Base-by-base conservation (phyloP, 2,797 vertebrate species). In the Selene dorsalis region DNA sequence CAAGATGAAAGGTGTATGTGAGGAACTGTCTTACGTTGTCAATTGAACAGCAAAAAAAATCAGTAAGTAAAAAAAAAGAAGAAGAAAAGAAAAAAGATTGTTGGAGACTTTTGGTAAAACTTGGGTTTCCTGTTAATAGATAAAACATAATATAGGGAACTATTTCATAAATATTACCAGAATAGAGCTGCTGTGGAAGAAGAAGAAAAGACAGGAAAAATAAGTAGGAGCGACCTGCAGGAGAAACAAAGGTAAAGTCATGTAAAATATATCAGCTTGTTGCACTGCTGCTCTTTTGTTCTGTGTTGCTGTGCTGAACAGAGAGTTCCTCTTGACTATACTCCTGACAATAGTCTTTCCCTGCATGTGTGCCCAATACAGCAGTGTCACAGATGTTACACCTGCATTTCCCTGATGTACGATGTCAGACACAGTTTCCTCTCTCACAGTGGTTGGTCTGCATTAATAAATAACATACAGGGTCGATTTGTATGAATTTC, bases 341-440 rank as follows among this genome's bases (percentile, higher is more conserved):
- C 55, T 30, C 16, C 45, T 70, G 57, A 71, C 28, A 32, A n/a
- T 12, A 45, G 56, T 72, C 72, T 65, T 55, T 48, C 45, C 20
- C n/a, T 75, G 52, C n/a, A 5, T n/a, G 35, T 52, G 55, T 75
- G 20, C 58, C 52, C 10, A 9, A 69, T 48, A 43, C 58, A 71
- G 26, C 43, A 2, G 22, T 30, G n/a, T 24, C 13, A 35, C 35
- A 30, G 28, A 69, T 82, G 78, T 70, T 71, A 72, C 66, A 72
- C 69, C 53, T 68, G 43, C 69, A 65, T 84, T 72, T 76, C 28
- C 47, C 45, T 68, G 24, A 76, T 47, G 68, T 43, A 64, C 67
- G 62, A 57, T 74, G 59, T 77, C 73, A 69, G 48, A 78, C 55
- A 56, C 43, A 76, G 60, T 76, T 76, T 79, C 69, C 70, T 80